Conservation (phyloP, 2,888 invertebrate species). For the Heteromyza rotundicornis region DNA sequence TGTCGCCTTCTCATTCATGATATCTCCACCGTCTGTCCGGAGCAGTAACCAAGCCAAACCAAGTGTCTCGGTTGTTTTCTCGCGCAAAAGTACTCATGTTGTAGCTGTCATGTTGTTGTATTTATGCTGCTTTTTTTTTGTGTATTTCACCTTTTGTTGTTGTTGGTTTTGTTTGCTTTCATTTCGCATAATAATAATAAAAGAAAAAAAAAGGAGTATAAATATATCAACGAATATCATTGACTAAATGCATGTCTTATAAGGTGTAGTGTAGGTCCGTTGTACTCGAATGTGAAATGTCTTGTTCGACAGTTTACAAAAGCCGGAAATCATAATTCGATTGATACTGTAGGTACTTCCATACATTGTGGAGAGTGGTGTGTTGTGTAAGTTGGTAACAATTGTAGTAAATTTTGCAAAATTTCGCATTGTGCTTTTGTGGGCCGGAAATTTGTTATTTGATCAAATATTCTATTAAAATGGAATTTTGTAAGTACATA, state of each 20-base stretch:
- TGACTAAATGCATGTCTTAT: constrained; percentile 31
- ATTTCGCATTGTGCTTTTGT: no score
- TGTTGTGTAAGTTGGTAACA: no score
- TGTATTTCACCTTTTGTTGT: not conserved
- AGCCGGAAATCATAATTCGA: constrained; percentile 57
- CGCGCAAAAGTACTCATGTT: constrained; percentile 32
- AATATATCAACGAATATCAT: constrained; percentile 28
- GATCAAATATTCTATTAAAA: no score
- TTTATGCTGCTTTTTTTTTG: not conserved
- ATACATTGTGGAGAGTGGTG: no score
- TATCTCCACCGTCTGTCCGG: constrained; percentile 36
- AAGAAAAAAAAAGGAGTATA: no score
- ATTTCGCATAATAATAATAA: constrained; percentile 12
- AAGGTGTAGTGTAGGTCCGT: constrained; percentile 6
- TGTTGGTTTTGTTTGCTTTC: not conserved
- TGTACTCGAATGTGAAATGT: not conserved
- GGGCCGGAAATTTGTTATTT: no score
- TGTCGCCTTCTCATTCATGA: constrained; percentile 39
- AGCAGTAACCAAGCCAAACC: no score
- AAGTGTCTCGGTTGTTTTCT: constrained; percentile 4
- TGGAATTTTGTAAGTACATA: no score
- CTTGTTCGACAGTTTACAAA: constrained; percentile 14
- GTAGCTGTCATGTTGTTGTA: constrained; percentile 10
- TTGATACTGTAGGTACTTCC: constrained; percentile 31
- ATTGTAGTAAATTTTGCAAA: no score